A percentile compares a stretch with the other conserved stretches of the same genome.
Conservation (phyloP, 2,888 invertebrate species). For the Cephonodes hylas region DNA sequence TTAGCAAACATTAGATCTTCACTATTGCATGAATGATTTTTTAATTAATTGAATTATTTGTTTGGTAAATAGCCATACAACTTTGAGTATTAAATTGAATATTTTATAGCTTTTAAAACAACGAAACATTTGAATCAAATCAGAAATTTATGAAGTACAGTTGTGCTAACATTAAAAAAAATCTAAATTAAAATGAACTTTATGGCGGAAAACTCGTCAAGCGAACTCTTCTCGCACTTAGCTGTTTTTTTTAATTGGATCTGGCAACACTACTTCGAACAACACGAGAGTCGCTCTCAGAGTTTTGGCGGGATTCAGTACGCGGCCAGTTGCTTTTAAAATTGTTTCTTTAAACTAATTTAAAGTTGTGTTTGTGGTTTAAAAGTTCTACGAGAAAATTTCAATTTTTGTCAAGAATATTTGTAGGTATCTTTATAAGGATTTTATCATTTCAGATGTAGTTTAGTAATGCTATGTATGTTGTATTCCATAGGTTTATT, state of each 20-base stretch:
- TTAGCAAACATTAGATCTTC: too few species aligned
- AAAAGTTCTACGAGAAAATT: background rate
- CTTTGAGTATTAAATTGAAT: too few species aligned
- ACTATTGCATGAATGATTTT: too few species aligned
- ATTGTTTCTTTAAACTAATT: background rate
- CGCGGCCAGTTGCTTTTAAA: background rate
- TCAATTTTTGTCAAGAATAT: background rate
- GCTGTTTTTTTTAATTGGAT: background rate
- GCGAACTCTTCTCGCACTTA: background rate
- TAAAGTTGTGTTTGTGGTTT: background rate
- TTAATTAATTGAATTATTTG: too few species aligned
- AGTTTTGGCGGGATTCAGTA: background rate
- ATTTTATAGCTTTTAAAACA: background rate
- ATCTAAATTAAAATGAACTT: background rate
- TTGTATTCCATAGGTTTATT: too few species aligned
- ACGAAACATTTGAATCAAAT: background rate
- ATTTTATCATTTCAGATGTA: too few species aligned
- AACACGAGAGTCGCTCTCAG: background rate
- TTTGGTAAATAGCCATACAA: too few species aligned
- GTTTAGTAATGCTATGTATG: too few species aligned
- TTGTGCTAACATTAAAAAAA: background rate
- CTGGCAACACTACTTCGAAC: background rate
- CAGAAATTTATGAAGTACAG: background rate
- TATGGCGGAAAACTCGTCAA: background rate
- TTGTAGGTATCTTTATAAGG: too few species aligned